Conservation (phyloP, 2,113 vertebrate genomes). For the Stegastes partitus region DNA sequence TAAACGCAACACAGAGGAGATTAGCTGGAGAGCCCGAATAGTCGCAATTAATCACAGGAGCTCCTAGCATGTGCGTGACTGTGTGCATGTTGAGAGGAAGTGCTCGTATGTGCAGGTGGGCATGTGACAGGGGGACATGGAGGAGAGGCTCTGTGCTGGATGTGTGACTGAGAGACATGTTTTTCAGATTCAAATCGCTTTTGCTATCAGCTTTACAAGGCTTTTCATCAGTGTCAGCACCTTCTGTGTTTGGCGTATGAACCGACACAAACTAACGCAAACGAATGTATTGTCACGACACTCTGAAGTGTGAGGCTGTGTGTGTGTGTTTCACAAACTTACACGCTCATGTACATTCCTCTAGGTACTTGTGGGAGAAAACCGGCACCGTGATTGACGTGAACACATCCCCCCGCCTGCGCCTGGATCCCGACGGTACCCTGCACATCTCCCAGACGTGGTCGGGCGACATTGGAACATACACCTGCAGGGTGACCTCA, state of each 20-base stretch:
- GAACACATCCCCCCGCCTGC: constrained; percentile 87
- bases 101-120: constrained; percentile 38
- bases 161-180: constrained; percentile 40
- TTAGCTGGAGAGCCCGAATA: constrained; percentile 80
- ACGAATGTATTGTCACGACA: constrained; percentile 52
- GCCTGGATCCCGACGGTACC: constrained; percentile 89
- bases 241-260: constrained; percentile 43
- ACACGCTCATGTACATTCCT: not conserved
- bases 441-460: constrained; percentile 98
- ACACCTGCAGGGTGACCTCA: constrained; percentile 94
- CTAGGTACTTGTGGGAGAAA: constrained; percentile 95
- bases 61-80: constrained; percentile 50
- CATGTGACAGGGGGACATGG: constrained; percentile 27
- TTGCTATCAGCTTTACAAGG: constrained; percentile 42
- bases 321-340: not conserved
- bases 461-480: constrained; percentile 98
- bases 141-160: constrained; percentile 19
- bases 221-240: constrained; percentile 59
- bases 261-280: constrained; percentile 42
- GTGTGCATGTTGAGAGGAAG: constrained; percentile 17
- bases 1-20: constrained; percentile 85
- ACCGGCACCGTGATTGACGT: constrained; percentile 85
- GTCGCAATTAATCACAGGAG: constrained; percentile 80
- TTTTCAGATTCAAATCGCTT: constrained; percentile 59
- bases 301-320: constrained; percentile 8